phyloP scores from a whole-genome alignment of 2,797 vertebrate genomes.

The Rhynchotus rufescens region DNA sequence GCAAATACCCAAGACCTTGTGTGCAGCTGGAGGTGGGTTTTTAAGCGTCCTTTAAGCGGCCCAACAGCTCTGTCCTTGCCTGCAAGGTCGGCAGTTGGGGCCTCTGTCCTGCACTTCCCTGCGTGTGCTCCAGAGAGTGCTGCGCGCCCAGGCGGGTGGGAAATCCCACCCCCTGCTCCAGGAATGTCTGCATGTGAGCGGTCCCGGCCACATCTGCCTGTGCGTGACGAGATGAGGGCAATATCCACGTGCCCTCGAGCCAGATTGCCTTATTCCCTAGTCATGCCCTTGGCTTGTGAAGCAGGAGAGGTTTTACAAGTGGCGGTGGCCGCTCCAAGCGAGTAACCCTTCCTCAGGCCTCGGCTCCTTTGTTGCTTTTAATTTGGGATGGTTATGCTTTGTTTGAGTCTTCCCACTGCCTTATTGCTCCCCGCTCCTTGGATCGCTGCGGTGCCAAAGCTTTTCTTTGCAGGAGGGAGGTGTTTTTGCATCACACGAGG shows the following conservation, averaged over 20 bases:
- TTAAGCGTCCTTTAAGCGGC: not conserved
- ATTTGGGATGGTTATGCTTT: conserved; percentile 35
- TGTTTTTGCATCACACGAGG: no score
- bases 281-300: not conserved
- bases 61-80: not conserved
- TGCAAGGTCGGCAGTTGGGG: not conserved
- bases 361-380: not conserved
- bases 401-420: not conserved
- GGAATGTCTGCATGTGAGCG: not conserved
- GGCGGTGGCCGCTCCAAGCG: not conserved
- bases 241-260: conserved; percentile 8
- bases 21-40: not conserved
- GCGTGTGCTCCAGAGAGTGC: conserved; percentile 75
- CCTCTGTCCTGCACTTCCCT: conserved; percentile 15
- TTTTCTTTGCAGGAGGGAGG: not conserved
- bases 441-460: accelerated
- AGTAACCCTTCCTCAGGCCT: conserved; percentile 14
- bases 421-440: not conserved
- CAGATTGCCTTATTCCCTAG: conserved; percentile 42
- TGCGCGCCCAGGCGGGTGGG: not conserved
- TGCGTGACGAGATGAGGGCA: conserved; percentile 37
- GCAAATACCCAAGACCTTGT: not conserved
- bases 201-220: conserved; percentile 1
- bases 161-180: not conserved
- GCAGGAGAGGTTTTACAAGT: conserved; percentile 12